Evolutionary conservation across 92 coral and sea anemone genomes (phyloP).

Genomic region (Parazoanthus swiftii): DNA sequence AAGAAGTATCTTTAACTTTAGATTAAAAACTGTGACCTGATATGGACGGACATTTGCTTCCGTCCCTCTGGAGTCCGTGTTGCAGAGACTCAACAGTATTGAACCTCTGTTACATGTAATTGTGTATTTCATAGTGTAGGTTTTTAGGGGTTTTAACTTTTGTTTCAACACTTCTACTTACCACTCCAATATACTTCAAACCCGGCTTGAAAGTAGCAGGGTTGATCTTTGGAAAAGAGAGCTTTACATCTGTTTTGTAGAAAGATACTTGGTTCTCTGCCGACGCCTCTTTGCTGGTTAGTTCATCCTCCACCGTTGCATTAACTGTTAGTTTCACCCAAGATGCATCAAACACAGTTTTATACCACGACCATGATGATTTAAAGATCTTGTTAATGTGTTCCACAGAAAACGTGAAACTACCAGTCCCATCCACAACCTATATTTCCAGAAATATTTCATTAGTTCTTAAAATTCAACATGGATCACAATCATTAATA

Average conservation of each 20-base stretch:
- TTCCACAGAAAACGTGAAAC: conserved; percentile 32
- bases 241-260: conserved; percentile 67
- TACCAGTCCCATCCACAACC: conserved; percentile 29
- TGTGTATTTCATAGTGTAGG: no score
- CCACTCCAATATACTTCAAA: conserved; percentile 69
- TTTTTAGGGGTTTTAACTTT: no score
- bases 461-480: neutral
- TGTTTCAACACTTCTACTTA: conserved; percentile 29
- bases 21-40: no score
- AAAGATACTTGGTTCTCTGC: conserved; percentile 55
- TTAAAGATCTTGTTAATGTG: conserved; percentile 24
- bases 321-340: conserved; percentile 48
- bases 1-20: no score
- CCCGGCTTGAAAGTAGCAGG: conserved; percentile 82
- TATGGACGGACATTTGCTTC: no score
- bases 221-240: conserved; percentile 71
- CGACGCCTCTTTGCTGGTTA: conserved; percentile 65
- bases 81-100: no score
- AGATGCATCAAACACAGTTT: neutral
- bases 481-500: neutral
- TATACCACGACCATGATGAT: neutral
- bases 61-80: no score
- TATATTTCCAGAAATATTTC: neutral
- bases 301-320: conserved; percentile 74
- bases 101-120: no score